These are phyloP conservation scores for Australoheros facetus DNA, from an alignment of 2,797 vertebrate genomes.

Conservation along the genomic window DNA sequence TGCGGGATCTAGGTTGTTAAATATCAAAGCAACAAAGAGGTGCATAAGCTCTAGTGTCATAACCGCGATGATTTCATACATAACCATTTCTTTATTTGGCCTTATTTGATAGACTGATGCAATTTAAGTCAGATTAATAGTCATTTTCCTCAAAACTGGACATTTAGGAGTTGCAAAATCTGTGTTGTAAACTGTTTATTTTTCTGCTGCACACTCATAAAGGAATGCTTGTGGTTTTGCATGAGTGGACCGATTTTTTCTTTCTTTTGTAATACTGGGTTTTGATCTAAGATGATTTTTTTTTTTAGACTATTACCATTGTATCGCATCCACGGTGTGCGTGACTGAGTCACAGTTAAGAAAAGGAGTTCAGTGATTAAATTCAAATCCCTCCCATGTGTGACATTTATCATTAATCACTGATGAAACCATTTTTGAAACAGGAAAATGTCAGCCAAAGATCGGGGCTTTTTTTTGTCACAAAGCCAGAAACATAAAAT, in stretches of 20 bases:
- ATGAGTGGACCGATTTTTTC: not conserved
- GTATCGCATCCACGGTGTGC: not conserved
- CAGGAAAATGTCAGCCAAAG: not conserved
- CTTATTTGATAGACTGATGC: no score
- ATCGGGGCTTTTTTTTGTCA: conserved; percentile 17
- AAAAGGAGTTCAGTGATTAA: not conserved
- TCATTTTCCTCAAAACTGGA: not conserved
- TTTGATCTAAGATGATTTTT: conserved; percentile 2
- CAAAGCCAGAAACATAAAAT: not conserved
- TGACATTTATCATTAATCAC: conserved; percentile 6
- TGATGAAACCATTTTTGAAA: not conserved
- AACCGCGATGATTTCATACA: not conserved
- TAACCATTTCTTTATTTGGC: not conserved
- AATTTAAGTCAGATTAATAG: not conserved
- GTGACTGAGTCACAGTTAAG: not conserved
- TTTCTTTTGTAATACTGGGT: conserved; percentile 38
- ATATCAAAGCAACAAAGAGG: not conserved
- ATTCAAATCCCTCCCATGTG: not conserved
- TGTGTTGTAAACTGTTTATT: not conserved
- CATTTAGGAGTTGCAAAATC: conserved; percentile 11
- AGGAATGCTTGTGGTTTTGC: not conserved
- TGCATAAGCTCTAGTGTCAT: not conserved
- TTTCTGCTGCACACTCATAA: not conserved
- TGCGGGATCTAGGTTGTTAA: conserved; percentile 6
- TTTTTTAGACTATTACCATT: not conserved